Conservation (phyloP, 1,140 invertebrate genomes). For the Heterodera schachtii region DNA sequence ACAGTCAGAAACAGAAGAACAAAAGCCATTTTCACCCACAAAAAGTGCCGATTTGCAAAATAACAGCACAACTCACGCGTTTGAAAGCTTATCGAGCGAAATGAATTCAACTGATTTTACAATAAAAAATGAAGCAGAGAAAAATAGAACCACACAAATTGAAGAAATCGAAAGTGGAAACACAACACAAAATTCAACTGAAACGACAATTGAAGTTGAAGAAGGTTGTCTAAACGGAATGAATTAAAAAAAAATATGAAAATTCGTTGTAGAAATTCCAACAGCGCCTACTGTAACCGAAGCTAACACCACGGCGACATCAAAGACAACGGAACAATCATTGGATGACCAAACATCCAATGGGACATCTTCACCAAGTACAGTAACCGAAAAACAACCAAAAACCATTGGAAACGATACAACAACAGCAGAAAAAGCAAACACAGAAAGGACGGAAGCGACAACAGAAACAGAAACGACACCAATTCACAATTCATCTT, state of each 20-base stretch:
- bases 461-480: not conserved
- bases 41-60: not conserved
- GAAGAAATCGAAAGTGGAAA: not conserved
- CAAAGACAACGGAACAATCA: constrained; percentile 1
- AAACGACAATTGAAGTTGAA: not conserved
- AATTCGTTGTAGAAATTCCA: not conserved
- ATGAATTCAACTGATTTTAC: not conserved
- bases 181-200: not conserved
- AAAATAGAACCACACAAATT: not conserved
- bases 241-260: not conserved
- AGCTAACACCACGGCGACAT: too few relatives aligned
- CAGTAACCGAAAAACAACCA: constrained; percentile 1
- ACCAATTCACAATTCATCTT: too few relatives aligned
- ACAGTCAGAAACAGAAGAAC: not conserved
- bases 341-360: constrained; percentile 12
- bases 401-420: constrained; percentile 10
- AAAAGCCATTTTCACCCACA: not conserved
- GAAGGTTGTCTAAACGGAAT: not conserved
- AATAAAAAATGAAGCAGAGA: constrained; percentile 11
- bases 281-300: not conserved
- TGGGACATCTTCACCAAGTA: not conserved
- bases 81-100: not conserved
- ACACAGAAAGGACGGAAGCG: not conserved
- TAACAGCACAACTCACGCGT: not conserved
- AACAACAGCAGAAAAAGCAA: constrained; percentile 1